Evolutionary conservation across 2,113 vertebrate genomes (phyloP).

Genomic region (Centropristis striata): DNA sequence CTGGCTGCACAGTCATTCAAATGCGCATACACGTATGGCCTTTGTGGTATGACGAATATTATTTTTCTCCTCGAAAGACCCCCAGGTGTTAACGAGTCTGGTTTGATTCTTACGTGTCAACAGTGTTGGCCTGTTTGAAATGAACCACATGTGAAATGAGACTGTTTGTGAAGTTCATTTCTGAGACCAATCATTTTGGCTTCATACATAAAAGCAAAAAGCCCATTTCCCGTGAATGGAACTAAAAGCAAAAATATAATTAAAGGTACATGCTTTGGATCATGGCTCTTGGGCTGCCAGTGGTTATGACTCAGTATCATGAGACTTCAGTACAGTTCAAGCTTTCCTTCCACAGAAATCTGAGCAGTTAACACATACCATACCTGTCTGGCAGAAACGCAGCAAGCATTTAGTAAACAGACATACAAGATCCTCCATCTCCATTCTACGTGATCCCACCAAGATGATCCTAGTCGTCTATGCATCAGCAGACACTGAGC

Average conservation of each 20-base stretch:
- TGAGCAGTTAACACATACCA: neutral
- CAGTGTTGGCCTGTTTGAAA: constrained; percentile 65
- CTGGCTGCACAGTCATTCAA: constrained; percentile 8
- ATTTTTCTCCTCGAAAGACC: neutral
- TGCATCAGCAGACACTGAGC: constrained; percentile 49
- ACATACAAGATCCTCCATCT: constrained; percentile 10
- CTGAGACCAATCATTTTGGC: constrained; percentile 57
- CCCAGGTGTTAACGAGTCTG: constrained; percentile 72
- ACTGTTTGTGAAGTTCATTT: constrained; percentile 40
- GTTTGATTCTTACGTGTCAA: constrained; percentile 71
- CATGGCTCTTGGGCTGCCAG: constrained; percentile 20
- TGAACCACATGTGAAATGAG: constrained; percentile 68
- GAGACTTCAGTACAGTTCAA: constrained; percentile 27
- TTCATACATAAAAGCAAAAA: constrained; percentile 53
- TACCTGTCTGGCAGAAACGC: neutral
- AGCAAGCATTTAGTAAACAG: constrained; percentile 6
- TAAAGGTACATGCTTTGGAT: constrained; percentile 70
- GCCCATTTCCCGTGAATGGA: constrained; percentile 45
- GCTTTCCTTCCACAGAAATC: constrained; percentile 3
- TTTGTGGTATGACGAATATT: constrained; percentile 7
- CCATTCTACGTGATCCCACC: neutral
- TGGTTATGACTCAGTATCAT: constrained; percentile 42
- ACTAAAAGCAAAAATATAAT: constrained; percentile 67
- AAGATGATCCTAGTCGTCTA: constrained; percentile 37
- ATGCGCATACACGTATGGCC: neutral